Percentiles rank a stretch among this genome's conserved stretches.
phyloP scores from a whole-genome alignment of 2,797 vertebrate genomes.

The Otolemur crassicaudatus region DNA sequence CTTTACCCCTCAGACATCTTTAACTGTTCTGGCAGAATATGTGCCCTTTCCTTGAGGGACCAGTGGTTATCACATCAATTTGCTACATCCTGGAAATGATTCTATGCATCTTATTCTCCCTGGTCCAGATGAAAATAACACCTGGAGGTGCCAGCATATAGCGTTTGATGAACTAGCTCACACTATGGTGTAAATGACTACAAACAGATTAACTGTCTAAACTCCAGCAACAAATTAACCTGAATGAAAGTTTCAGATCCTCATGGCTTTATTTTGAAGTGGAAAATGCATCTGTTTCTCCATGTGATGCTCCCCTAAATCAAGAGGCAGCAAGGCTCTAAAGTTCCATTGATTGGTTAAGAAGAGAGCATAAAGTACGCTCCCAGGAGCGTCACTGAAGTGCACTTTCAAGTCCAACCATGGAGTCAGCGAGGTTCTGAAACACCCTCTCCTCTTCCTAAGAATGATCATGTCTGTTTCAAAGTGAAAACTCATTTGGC shows the following conservation, averaged over 20 bases:
- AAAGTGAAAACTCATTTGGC: neutral
- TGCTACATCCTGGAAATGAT: neutral
- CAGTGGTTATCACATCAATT: neutral
- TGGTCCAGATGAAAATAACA: neutral
- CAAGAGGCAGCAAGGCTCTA: neutral
- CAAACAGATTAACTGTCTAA: neutral
- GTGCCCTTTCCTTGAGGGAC: neutral
- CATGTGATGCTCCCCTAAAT: neutral
- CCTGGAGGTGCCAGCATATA: neutral
- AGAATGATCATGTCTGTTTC: neutral
- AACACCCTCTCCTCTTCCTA: neutral
- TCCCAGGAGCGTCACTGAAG: neutral
- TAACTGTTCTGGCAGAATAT: neutral
- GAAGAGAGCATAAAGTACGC: neutral
- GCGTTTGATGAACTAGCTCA: conserved; percentile 15
- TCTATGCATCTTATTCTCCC: neutral
- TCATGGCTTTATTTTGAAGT: neutral
- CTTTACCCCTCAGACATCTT: neutral
- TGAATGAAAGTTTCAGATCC: conserved; percentile 19
- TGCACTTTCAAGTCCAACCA: neutral
- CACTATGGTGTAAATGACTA: conserved; percentile 9
- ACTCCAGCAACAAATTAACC: neutral
- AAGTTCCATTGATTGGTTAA: neutral
- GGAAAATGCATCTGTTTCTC: neutral
- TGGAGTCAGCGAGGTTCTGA: neutral